Conservation (phyloP, 2,888 invertebrate species). For the Drosophila diplacantha region DNA sequence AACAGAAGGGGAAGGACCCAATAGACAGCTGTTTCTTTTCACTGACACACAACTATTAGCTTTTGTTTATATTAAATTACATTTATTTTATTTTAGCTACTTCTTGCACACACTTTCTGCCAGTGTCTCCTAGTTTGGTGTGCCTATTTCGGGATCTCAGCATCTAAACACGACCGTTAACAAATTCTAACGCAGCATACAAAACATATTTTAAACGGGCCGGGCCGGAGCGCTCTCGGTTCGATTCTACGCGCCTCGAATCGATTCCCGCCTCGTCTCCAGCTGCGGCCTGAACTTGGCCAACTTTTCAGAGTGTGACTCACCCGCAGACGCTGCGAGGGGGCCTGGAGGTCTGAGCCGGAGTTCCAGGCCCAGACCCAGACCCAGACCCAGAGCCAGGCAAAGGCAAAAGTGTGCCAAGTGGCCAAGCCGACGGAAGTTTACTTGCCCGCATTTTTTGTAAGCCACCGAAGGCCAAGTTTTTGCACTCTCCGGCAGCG, state of each 20-base stretch:
- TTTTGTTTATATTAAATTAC: background rate
- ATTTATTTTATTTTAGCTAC: no score
- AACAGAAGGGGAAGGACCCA: background rate
- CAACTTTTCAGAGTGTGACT: slow-evolving; percentile 49
- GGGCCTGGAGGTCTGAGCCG: slow-evolving; percentile 2
- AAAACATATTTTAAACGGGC: slow-evolving; percentile 32
- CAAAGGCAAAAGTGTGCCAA: slow-evolving; percentile 67
- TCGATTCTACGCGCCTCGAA: slow-evolving; percentile 11
- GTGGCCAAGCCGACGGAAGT: slow-evolving; percentile 59
- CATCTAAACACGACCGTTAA: slow-evolving; percentile 65
- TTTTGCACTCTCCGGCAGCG: slow-evolving; percentile 53
- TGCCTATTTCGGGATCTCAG: slow-evolving; percentile 30
- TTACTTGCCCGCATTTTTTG: slow-evolving; percentile 68
- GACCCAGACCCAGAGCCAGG: slow-evolving; percentile 22
- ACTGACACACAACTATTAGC: background rate
- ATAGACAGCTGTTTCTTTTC: background rate
- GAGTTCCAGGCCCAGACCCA: slow-evolving; percentile 21
- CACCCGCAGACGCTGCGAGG: slow-evolving; percentile 24
- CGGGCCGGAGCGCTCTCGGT: slow-evolving; percentile 1
- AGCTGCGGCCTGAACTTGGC: slow-evolving; percentile 68
- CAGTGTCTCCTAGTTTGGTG: slow-evolving; percentile 17
- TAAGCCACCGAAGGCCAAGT: slow-evolving; percentile 60
- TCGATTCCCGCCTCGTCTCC: slow-evolving; percentile 45
- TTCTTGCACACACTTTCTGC: background rate
- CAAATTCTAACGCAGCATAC: slow-evolving; percentile 66